Percentiles rank a stretch among this genome's conserved stretches.
Evolutionary conservation across 2,797 vertebrate genomes (phyloP).

Genomic region (Atherinosoma microstoma): DNA sequence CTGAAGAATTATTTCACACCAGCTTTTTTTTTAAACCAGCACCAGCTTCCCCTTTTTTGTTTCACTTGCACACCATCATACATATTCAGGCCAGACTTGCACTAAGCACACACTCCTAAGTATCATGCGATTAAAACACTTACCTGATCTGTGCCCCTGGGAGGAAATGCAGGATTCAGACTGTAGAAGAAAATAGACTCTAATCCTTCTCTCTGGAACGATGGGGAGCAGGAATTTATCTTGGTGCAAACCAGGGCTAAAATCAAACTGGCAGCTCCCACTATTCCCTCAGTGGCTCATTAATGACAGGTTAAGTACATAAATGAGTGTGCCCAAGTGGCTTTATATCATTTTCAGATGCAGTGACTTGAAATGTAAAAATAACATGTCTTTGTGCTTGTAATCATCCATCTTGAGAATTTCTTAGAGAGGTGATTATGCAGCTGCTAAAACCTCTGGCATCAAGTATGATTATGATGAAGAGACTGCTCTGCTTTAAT

Average conservation of each 20-base stretch:
- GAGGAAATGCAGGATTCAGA: conserved; percentile 64
- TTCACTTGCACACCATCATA: conserved; percentile 36
- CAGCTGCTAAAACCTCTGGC: conserved; percentile 54
- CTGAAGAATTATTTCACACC: conserved; percentile 44
- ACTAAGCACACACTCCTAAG: conserved; percentile 58
- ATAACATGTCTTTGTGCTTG: conserved; percentile 53
- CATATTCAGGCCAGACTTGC: conserved; percentile 65
- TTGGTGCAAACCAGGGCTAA: conserved; percentile 66
- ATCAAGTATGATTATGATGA: conserved; percentile 53
- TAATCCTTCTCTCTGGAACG: conserved; percentile 68
- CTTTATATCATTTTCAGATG: conserved; percentile 68
- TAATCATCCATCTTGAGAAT: conserved; percentile 46
- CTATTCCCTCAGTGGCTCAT: conserved; percentile 89
- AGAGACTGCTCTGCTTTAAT: conserved; percentile 55
- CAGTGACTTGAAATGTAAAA: conserved; percentile 61
- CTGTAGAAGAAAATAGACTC: conserved; percentile 61
- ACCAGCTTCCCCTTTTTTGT: background rate
- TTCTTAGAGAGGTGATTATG: conserved; percentile 55
- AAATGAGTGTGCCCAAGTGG: conserved; percentile 83
- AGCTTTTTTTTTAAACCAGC: conserved; percentile 19
- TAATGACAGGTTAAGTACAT: conserved; percentile 90
- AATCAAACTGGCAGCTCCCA: conserved; percentile 72
- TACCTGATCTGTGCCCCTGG: conserved; percentile 75
- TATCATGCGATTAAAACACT: conserved; percentile 76
- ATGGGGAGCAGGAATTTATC: conserved; percentile 65